Percentiles rank a stretch among this genome's conserved stretches.
These are phyloP conservation scores for Siderastrea siderea DNA, from an alignment of 92 coral and sea anemone species.

Conservation along the genomic window DNA sequence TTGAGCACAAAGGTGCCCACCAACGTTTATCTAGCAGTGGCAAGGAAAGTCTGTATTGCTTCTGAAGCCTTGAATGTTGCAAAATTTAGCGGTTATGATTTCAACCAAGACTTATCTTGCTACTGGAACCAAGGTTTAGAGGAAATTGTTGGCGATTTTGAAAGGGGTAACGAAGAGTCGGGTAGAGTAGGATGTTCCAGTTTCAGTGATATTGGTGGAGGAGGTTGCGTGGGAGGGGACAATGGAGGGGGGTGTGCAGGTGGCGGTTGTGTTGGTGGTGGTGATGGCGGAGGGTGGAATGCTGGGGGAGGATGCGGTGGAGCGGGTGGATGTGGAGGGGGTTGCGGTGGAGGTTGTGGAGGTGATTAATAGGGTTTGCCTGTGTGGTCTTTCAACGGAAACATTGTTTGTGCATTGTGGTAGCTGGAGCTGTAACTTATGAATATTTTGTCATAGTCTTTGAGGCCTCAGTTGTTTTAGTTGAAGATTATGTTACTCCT, in stretches of 20 bases:
- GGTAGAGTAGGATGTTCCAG: slow-evolving; percentile 28
- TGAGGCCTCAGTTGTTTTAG: no score
- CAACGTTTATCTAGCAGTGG: slow-evolving; percentile 42
- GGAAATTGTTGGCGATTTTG: slow-evolving; percentile 30
- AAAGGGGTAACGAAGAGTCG: slow-evolving; percentile 11
- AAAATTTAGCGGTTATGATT: neutral
- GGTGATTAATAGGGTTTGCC: no score
- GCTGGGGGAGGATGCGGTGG: slow-evolving; percentile 45
- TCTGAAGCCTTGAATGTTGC: no score
- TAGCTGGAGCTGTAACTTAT: no score
- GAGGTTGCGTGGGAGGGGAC: slow-evolving; percentile 32
- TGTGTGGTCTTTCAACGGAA: no score
- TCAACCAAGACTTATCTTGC: neutral
- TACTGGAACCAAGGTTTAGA: neutral
- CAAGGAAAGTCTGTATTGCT: neutral
- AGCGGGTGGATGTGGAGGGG: slow-evolving; percentile 31
- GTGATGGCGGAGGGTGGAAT: slow-evolving; percentile 12
- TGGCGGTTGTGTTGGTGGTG: slow-evolving; percentile 30
- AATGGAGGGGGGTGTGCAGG: slow-evolving; percentile 13
- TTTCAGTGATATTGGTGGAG: slow-evolving; percentile 22
- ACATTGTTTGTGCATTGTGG: no score
- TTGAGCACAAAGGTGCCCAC: slow-evolving; percentile 57
- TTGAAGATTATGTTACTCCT: no score
- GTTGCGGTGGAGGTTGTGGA: slow-evolving; percentile 33
- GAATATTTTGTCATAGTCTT: no score